A percentile compares a stretch with the other conserved stretches of the same genome.
phyloP scores from a whole-genome alignment of 2,888 invertebrate genomes.

The Lochmaea capreae region DNA sequence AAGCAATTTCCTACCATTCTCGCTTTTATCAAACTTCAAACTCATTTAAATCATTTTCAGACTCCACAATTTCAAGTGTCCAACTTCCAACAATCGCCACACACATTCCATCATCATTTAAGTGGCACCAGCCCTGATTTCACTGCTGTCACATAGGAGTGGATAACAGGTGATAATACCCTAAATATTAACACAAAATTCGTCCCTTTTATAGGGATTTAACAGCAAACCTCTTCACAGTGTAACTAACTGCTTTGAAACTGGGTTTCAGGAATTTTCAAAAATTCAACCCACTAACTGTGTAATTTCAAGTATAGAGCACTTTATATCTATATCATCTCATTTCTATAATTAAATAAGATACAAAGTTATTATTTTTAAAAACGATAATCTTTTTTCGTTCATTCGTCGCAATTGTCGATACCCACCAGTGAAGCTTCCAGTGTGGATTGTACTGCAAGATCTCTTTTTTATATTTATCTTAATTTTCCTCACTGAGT shows the following conservation, averaged over 20 bases:
- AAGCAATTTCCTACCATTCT: background rate
- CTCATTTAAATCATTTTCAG: slow-evolving; percentile 8
- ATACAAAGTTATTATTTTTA: too few species aligned
- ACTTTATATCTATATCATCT: too few species aligned
- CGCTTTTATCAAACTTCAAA: background rate
- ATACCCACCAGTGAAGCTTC: too few species aligned
- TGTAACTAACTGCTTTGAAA: background rate
- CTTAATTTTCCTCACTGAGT: too few species aligned
- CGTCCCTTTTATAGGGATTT: background rate
- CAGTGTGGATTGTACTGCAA: too few species aligned
- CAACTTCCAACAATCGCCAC: background rate
- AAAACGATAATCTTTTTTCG: too few species aligned
- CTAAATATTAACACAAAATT: background rate
- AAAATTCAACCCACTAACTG: too few species aligned
- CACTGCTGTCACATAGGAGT: background rate
- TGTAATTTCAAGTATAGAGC: too few species aligned
- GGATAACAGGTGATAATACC: background rate
- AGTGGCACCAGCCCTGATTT: background rate
- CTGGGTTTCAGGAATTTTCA: too few species aligned
- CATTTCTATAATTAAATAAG: too few species aligned
- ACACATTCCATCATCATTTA: slow-evolving; percentile 4
- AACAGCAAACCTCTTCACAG: background rate
- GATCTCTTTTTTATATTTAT: too few species aligned
- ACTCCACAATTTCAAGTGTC: slow-evolving; percentile 3
- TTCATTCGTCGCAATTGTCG: too few species aligned